Evolutionary conservation across 2,888 invertebrate genomes (phyloP), one percentile per base, ranked within the genome.

Genomic region (Caenorhabditis sp.): DNA sequence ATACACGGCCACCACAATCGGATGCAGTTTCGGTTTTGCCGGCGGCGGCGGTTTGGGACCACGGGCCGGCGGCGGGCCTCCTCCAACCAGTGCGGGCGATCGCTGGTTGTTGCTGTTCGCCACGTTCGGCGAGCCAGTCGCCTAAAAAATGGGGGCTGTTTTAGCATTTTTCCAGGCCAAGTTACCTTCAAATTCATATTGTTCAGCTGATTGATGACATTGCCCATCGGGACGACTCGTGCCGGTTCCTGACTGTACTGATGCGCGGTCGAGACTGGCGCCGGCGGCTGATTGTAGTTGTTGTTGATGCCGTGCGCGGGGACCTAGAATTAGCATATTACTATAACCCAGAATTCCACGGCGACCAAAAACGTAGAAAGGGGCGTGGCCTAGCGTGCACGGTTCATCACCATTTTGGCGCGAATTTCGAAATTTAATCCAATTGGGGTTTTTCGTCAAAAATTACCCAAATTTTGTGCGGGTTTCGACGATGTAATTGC

Each of bases 1-100:
- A 87, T 92, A 93, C 61, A 93, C 89, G 8, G 92, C 91, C 79
- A 90, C 90, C 0, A 87, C 86, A 13, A 79, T 59, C 9, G 88
- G 88, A 17, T 89, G 86, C 15, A 83, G 71, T 32, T 84, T 85
- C 4, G 90, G 90, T 63, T 87, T 87, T 3, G 82, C 62, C 89
- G 86, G 71, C 78, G 88, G 89, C 39, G 89, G 88, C 6, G 91
- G 91, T 80, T 91, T 91, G n/a, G 91, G 89, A 2, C 90, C 89
- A 8, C 88, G 87, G n/a, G 79, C 76, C 5, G 79, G 58, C 9
- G 78, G 68, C 0, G 76, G 52, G 1, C 43, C 65, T 61, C 61
- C 26, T 39, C 50, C 50, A 26, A 39, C 48, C n/a, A 30, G 20
- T 6, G 39, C 1, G 7, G 35, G 13, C 35, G 35, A n/a, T n/a